A percentile compares a stretch with the other conserved stretches of the same genome.
Evolutionary conservation across 2,113 vertebrate species (phyloP).

Genomic region (Chunga burmeisteri): DNA sequence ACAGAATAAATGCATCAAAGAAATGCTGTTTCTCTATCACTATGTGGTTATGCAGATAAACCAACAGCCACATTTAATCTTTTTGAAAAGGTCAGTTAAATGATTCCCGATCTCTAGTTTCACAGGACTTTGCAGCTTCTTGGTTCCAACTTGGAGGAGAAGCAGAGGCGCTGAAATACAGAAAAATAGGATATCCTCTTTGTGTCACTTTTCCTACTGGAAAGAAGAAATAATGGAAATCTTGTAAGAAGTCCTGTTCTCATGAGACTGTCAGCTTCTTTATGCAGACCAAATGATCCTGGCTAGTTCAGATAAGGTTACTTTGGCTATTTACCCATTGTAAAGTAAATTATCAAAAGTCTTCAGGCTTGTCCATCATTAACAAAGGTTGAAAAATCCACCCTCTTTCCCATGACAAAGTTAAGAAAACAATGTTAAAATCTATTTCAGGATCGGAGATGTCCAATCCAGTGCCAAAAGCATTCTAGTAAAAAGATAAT

Average conservation of each 20-base stretch:
- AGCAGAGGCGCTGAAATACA: constrained; percentile 38
- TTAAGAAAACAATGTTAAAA: constrained; percentile 32
- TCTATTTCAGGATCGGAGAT: not conserved
- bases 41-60: not conserved
- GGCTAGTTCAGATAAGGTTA: constrained; percentile 62
- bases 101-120: not conserved
- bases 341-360: constrained; percentile 50
- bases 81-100: not conserved
- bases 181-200: constrained; percentile 49
- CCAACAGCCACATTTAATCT: not conserved
- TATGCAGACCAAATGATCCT: constrained; percentile 32
- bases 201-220: constrained; percentile 46
- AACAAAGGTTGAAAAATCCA: constrained; percentile 34
- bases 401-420: not conserved
- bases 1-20: not conserved
- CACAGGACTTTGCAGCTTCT: not conserved
- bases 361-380: constrained; percentile 31
- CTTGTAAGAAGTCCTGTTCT: constrained; percentile 31
- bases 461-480: not conserved
- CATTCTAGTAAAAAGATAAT: not conserved
- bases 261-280: constrained; percentile 35
- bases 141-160: not conserved
- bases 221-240: constrained; percentile 49
- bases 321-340: constrained; percentile 31
- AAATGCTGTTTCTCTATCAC: not conserved